A percentile compares a stretch with the other conserved stretches of the same genome.
These are phyloP conservation scores for Caenorhabditis imperialis DNA, from an alignment of 2,888 invertebrate genomes.

Conservation along the genomic window DNA sequence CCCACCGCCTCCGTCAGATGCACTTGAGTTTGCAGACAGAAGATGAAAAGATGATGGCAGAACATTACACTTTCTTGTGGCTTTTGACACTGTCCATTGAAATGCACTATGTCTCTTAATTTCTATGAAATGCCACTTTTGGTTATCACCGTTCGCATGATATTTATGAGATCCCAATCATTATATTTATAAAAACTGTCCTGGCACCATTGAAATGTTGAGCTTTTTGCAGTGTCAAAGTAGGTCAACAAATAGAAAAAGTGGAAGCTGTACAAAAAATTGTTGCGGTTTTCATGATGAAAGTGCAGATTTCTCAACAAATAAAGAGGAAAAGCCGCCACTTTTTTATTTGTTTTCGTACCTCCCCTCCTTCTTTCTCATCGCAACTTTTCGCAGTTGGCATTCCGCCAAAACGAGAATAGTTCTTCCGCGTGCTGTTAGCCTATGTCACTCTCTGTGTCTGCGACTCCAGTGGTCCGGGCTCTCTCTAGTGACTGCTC, in stretches of 20 bases:
- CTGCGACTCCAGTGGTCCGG: conserved; percentile 46
- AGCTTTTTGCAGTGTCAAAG: conserved; percentile 15
- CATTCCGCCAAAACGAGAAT: conserved; percentile 13
- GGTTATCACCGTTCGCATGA: too few species aligned
- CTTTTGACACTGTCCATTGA: too few species aligned
- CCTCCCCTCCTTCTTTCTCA: conserved; percentile 8
- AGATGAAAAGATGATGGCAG: not conserved
- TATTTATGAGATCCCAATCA: too few species aligned
- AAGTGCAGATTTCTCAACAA: conserved; percentile 43
- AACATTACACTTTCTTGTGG: not conserved
- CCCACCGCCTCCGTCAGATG: conserved; percentile 12
- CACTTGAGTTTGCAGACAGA: conserved; percentile 12
- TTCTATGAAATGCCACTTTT: too few species aligned
- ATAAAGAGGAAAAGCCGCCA: conserved; percentile 13
- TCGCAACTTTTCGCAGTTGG: conserved; percentile 18
- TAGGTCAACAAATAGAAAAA: conserved; percentile 22
- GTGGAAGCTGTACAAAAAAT: conserved; percentile 20
- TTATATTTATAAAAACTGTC: too few species aligned
- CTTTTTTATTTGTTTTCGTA: conserved; percentile 43
- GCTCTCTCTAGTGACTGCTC: conserved; percentile 18
- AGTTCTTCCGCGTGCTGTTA: conserved; percentile 17
- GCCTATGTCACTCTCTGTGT: conserved; percentile 24
- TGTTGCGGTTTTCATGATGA: conserved; percentile 50
- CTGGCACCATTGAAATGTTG: not conserved
- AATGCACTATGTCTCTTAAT: too few species aligned